Conservation (phyloP, 1,140 invertebrate species). For the Rhagoletis zephyria region DNA sequence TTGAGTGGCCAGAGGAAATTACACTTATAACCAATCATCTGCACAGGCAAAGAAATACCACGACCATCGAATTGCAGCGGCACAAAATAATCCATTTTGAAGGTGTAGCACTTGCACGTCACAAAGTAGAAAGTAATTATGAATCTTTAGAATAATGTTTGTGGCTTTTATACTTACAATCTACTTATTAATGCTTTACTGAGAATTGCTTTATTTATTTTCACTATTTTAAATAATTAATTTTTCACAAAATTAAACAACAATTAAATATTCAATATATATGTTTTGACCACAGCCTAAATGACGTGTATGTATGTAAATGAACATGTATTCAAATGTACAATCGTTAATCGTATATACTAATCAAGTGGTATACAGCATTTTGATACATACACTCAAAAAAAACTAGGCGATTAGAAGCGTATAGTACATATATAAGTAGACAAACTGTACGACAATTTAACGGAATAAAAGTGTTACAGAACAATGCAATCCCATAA, state of each 20-base stretch:
- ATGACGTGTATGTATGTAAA: background rate
- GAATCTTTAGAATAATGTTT: background rate
- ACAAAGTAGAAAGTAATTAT: background rate
- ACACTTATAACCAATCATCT: constrained; percentile 42
- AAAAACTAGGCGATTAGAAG: too few relatives aligned
- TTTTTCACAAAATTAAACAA: background rate
- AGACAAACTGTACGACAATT: too few relatives aligned
- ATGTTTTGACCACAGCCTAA: background rate
- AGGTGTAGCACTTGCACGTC: background rate
- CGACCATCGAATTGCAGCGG: background rate
- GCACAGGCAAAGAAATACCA: background rate
- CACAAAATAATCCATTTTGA: constrained; percentile 18
- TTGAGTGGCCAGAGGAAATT: constrained; percentile 53
- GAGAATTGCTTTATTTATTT: background rate
- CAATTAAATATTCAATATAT: background rate
- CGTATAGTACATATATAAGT: too few relatives aligned
- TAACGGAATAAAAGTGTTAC: too few relatives aligned
- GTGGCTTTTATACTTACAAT: background rate
- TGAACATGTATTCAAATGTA: background rate
- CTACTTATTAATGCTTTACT: background rate
- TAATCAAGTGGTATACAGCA: too few relatives aligned
- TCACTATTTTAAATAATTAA: background rate
- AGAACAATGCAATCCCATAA: too few relatives aligned
- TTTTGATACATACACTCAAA: too few relatives aligned
- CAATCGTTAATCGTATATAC: too few relatives aligned